A percentile compares a stretch with the other conserved stretches of the same genome.
phyloP scores from a whole-genome alignment of 2,113 vertebrate species.

The Lagopus muta region DNA sequence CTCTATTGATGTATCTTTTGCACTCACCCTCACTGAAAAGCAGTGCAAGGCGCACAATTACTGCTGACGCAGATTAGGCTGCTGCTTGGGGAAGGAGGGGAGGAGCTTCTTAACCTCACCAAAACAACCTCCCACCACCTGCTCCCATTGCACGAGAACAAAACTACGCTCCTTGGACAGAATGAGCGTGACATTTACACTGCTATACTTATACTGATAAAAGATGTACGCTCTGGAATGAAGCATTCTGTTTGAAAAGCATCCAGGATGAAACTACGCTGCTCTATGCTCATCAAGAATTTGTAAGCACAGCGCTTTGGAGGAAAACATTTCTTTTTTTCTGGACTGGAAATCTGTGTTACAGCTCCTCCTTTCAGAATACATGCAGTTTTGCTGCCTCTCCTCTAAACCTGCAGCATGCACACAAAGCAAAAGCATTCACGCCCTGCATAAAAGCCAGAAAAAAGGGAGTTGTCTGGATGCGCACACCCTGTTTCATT shows the following conservation, averaged over 20 bases:
- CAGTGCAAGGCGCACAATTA: constrained; percentile 78
- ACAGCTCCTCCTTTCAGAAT: constrained; percentile 40
- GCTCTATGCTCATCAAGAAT: neutral
- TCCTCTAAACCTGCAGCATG: neutral
- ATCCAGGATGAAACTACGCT: neutral
- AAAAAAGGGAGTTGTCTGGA: neutral
- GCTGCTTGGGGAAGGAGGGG: constrained; percentile 79
- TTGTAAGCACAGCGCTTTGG: neutral
- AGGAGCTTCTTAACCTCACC: constrained; percentile 82
- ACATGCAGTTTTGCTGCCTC: constrained; percentile 17
- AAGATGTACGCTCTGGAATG: neutral
- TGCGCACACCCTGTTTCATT: neutral
- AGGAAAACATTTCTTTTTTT: neutral
- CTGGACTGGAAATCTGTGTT: neutral
- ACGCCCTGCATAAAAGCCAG: neutral
- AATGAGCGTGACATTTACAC: neutral
- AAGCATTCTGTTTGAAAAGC: neutral
- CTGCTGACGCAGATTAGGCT: constrained; percentile 79
- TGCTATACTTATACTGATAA: neutral
- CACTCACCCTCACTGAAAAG: constrained; percentile 74
- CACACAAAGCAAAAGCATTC: constrained; percentile 47
- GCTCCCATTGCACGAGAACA: constrained; percentile 77
- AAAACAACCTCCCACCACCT: constrained; percentile 85
- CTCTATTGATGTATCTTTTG: constrained; percentile 73
- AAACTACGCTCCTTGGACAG: constrained; percentile 63